Evolutionary conservation across 2,888 invertebrate genomes (phyloP).

Genomic region (Andrena camellia): DNA sequence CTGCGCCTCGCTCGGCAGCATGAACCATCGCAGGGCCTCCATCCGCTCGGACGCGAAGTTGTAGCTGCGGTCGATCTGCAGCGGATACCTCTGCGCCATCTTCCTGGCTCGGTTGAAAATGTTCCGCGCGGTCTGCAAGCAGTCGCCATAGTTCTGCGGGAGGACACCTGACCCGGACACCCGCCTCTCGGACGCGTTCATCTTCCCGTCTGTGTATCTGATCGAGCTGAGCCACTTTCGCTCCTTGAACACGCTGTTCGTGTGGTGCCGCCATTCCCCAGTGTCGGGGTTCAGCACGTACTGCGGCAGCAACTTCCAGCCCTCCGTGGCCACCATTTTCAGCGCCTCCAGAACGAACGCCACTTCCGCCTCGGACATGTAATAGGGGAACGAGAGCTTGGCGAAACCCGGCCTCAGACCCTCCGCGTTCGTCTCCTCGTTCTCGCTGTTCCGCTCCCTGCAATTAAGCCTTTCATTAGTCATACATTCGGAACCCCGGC

Average conservation of each 20-base stretch:
- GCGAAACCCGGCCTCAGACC: conserved; percentile 94
- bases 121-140: conserved; percentile 92
- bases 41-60: conserved; percentile 89
- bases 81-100: conserved; percentile 90
- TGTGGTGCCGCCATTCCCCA: conserved; percentile 95
- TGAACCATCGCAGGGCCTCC: conserved; percentile 93
- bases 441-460: conserved; percentile 72
- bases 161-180: conserved; percentile 90
- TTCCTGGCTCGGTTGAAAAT: conserved; percentile 92
- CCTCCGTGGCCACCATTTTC: conserved; percentile 94
- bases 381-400: conserved; percentile 94
- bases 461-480: conserved; percentile 8
- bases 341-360: conserved; percentile 94
- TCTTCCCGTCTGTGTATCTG: conserved; percentile 91
- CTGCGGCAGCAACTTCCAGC: conserved; percentile 95
- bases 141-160: conserved; percentile 91
- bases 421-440: conserved; percentile 87
- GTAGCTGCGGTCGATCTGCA: conserved; percentile 90
- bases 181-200: conserved; percentile 90
- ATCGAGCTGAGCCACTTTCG: conserved; percentile 93
- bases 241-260: conserved; percentile 92
- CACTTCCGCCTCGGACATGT: conserved; percentile 92
- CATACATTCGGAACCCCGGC: not conserved
- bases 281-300: conserved; percentile 95
- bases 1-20: conserved; percentile 95